Evolutionary conservation across 2,888 invertebrate species (phyloP).

Genomic region (Portevinia maculata): DNA sequence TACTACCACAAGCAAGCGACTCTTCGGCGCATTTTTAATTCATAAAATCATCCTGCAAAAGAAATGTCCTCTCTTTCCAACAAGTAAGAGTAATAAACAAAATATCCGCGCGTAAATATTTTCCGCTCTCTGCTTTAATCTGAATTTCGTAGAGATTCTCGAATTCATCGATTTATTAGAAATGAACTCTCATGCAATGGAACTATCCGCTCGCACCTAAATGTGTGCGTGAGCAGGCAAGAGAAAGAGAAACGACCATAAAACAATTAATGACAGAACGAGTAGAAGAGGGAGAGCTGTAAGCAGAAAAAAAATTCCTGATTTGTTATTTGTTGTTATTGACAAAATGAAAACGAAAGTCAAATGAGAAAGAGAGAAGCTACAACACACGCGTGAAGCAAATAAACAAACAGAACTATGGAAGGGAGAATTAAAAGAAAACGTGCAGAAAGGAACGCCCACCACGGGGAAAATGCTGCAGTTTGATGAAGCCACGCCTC

Average conservation of each 20-base stretch:
- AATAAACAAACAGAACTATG: slow-evolving; percentile 40
- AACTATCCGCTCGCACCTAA: not conserved
- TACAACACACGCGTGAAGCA: not conserved
- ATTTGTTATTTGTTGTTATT: slow-evolving; percentile 71
- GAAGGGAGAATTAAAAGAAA: slow-evolving; percentile 27
- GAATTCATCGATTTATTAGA: slow-evolving; percentile 67
- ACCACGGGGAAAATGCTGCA: slow-evolving; percentile 12
- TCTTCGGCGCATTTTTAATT: slow-evolving; percentile 53
- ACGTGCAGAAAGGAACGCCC: slow-evolving; percentile 46
- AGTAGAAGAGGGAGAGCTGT: not conserved
- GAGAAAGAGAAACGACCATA: slow-evolving; percentile 20
- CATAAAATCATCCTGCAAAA: slow-evolving; percentile 63
- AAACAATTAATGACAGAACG: slow-evolving; percentile 11
- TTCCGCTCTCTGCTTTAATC: slow-evolving; percentile 2
- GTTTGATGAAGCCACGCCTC: slow-evolving; percentile 57
- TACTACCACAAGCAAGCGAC: not conserved
- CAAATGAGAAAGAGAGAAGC: slow-evolving; percentile 36
- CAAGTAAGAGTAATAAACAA: slow-evolving; percentile 7
- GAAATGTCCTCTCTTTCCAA: slow-evolving; percentile 46
- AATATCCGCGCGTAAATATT: slow-evolving; percentile 59
- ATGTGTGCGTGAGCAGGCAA: not conserved
- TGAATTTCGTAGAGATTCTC: not conserved
- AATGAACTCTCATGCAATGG: slow-evolving; percentile 54
- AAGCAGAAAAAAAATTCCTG: slow-evolving; percentile 10
- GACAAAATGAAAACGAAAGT: slow-evolving; percentile 72